phyloP scores from a whole-genome alignment of 2,113 vertebrate genomes.

The Gopherus evgoodei region DNA sequence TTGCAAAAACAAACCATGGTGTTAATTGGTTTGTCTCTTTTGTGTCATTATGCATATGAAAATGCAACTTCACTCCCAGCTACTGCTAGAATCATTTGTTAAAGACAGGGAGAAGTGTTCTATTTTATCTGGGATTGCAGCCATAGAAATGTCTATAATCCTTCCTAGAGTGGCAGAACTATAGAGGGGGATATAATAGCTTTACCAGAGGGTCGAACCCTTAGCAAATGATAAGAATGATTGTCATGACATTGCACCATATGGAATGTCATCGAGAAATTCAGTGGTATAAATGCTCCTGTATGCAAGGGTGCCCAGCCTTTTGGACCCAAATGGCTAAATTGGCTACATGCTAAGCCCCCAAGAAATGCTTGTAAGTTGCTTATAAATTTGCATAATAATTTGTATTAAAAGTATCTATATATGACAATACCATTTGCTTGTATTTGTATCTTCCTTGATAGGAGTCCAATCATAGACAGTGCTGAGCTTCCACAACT shows the following conservation, averaged over 20 bases:
- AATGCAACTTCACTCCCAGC: neutral
- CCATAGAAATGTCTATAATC: neutral
- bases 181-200: neutral
- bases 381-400: neutral
- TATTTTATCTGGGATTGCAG: neutral
- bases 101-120: neutral
- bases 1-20: neutral
- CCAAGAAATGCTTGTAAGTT: neutral
- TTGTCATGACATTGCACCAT: neutral
- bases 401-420: neutral
- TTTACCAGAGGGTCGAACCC: neutral
- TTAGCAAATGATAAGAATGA: neutral
- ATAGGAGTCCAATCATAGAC: neutral
- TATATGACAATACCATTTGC: neutral
- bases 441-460: neutral
- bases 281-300: neutral
- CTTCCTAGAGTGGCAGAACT: neutral
- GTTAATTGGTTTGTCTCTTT: neutral
- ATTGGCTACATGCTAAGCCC: neutral
- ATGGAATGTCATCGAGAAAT: neutral
- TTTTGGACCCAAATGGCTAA: neutral
- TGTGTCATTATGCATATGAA: neutral
- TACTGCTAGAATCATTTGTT: neutral
- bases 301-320: neutral
- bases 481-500: neutral